Base-by-base conservation (phyloP, 2,113 vertebrate genomes). In the Corydoras sp. region DNA sequence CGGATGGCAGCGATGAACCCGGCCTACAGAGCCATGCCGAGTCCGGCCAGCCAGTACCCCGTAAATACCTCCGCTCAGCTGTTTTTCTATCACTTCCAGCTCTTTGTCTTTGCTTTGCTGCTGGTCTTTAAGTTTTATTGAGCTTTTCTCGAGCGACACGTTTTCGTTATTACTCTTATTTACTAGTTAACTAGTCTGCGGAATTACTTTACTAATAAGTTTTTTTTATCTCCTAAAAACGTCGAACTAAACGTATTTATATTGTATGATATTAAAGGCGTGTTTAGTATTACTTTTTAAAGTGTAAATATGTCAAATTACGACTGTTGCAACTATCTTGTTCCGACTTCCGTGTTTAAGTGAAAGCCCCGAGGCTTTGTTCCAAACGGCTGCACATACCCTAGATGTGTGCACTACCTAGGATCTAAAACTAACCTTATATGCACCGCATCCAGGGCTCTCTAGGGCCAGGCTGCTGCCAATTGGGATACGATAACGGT, bases 11-110 rank as follows among this genome's bases (percentile, higher is more conserved):
- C 58, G 58, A 69, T 86, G 24, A 65, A 77, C 68, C 77, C 84
- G 11, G 86, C 79, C 61, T 91, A 80, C 79, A 84, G 90, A 11
- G 78, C 82, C 63, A 78, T 92, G 83, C 62, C 64, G 24, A 84
- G 13, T 75, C 75, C 1, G 49, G 62, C 77, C 3, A 81, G 84
- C 15, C 89, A 86, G 54, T 90, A 88, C 71, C 88, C 88, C 85
- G 90, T 90, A 68, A 66, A 71, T 56, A 11, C 2, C 8, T 4
- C 4, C 10, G 10, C 48, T 58, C 7, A 24, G 18, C 2, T 24
- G 18, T 24, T 24, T 24, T 43, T 43, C 0, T 43, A 43, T 2
- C 35, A 43, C 1, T 2, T 43, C 4, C 9, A 29, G 6, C 10
- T 8, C 9, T 48, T 76, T 8, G n/a, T 11, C 49, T 9, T 62